Conservation (phyloP, 2,113 vertebrate genomes). For the Limnothrissa miodon region DNA sequence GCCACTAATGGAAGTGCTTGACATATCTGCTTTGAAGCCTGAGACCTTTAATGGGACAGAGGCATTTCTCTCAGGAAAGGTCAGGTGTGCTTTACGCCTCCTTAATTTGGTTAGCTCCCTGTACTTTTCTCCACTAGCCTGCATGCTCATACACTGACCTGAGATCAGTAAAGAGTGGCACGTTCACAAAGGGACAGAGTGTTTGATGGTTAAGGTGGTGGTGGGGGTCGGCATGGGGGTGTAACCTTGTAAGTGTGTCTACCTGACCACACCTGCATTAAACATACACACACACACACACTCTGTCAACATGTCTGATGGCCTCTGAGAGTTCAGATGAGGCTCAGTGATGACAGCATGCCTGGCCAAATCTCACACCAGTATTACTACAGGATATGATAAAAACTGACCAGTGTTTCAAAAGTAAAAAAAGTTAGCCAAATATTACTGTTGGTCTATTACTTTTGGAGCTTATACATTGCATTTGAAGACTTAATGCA, state of each 20-base stretch:
- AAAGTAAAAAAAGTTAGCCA: neutral
- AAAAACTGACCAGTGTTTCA: too few relatives aligned
- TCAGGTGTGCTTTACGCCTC: neutral
- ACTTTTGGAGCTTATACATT: too few relatives aligned
- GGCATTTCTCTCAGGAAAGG: neutral
- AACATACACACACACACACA: constrained; percentile 1
- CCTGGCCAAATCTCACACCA: neutral
- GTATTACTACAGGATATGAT: neutral
- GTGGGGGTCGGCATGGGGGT: neutral
- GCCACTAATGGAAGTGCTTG: neutral
- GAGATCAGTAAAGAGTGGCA: neutral
- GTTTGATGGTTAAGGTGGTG: neutral
- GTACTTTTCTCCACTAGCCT: neutral
- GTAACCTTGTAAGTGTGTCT: neutral
- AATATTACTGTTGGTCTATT: neutral
- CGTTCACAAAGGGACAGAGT: neutral
- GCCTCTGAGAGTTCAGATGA: neutral
- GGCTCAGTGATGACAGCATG: neutral
- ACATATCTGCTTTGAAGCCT: neutral
- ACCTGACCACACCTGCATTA: neutral
- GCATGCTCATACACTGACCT: neutral
- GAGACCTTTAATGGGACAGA: neutral
- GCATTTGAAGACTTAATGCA: neutral
- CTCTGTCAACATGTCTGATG: neutral
- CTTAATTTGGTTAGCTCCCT: neutral